These are phyloP conservation scores for Fregata magnificens DNA, from an alignment of 2,113 vertebrate species.

Conservation along the genomic window DNA sequence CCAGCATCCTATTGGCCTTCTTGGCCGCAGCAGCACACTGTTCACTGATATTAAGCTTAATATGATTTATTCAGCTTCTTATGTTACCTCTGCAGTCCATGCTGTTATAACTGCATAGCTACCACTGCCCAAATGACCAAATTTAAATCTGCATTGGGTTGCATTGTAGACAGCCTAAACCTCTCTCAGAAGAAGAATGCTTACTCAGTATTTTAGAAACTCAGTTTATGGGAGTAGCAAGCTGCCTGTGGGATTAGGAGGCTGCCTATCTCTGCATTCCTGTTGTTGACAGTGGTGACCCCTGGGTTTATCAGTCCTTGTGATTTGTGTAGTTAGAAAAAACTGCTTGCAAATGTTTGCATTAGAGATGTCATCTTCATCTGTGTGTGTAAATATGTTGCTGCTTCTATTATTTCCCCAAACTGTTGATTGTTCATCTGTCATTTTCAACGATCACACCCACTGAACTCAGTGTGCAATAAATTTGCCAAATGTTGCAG, in stretches of 20 bases:
- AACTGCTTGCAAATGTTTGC: not conserved
- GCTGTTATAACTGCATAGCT: not conserved
- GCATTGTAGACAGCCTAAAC: not conserved
- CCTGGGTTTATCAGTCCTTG: not conserved
- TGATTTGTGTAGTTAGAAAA: not conserved
- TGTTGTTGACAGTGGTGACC: not conserved
- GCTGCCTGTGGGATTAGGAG: not conserved
- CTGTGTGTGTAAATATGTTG: not conserved
- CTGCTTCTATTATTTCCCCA: not conserved
- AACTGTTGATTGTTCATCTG: not conserved
- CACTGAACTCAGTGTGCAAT: not conserved
- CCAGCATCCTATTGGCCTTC: too few species aligned
- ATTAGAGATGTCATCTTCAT: not conserved
- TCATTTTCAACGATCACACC: not conserved
- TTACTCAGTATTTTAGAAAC: not conserved
- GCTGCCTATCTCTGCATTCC: not conserved
- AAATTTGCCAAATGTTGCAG: slow-evolving; percentile 7
- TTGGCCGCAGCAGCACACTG: too few species aligned
- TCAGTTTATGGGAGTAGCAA: not conserved
- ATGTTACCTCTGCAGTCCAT: not conserved
- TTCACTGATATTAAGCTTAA: too few species aligned
- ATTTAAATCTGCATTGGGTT: not conserved
- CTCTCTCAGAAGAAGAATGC: not conserved
- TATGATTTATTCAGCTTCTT: not conserved
- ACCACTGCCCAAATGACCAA: not conserved